Base-by-base conservation (phyloP, 2,113 vertebrate species). In the Perognathus longimembris region DNA sequence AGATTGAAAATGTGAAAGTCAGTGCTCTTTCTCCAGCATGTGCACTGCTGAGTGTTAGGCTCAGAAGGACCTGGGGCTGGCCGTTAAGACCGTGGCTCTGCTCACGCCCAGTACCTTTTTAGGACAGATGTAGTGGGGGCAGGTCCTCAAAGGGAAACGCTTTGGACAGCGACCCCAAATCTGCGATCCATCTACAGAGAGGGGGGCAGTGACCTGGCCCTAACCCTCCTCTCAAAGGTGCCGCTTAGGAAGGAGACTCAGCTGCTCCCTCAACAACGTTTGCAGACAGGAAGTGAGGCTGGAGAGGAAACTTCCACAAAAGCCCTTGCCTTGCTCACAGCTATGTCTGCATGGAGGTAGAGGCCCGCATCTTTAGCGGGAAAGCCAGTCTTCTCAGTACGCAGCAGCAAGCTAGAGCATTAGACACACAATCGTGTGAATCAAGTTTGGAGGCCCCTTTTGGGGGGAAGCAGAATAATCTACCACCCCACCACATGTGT, bases 361-460 rank as follows among this genome's bases (percentile, higher is more conserved):
- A 54, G 67, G 26, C 30, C 54, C 17, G 12, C 26, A 20, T 20
- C 32, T 36, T 87, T 34, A 45, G 22, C 9, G 20, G 30, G 82
- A 76, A 28, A 6, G 36, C 24, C 64, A 6, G 26, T 67, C 89
- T n/a, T n/a, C n/a, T 85, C 54, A 26, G 91, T 76, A 79, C 38
- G 57, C 2, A 34, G 77, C 64, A 66, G 34, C 69, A 54, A 78
- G 78, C 81, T 89, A 28, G 79, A 94, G 91, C 93, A 88, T 80
- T 81, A 54, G 80, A 64, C 34, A 85, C n/a, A n/a, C 94, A 94
- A 93, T 54, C 81, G 90, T 92, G 91, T 97, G 96, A 97, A 95
- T 87, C 91, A 95, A 90, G 94, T 90, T n/a, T 73, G 92, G 95
- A 71, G 79, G 95, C 21, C 91, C 40, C 90, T 95, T 94, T 57